phyloP scores from a whole-genome alignment of 2,888 invertebrate species.

The Villa cingulata region DNA sequence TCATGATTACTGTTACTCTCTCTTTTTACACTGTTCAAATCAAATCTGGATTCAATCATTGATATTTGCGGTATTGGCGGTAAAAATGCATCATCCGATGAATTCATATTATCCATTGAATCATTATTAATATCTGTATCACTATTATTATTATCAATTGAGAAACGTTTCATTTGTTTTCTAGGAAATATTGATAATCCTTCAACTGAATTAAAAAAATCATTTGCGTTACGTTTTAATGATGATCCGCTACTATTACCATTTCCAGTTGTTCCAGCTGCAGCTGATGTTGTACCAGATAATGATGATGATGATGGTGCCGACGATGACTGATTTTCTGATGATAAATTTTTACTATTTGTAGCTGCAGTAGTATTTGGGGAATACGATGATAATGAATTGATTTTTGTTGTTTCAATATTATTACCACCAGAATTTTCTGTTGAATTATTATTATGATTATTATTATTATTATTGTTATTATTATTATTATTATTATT shows the following conservation, averaged over 20 bases:
- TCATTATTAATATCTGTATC: slow-evolving; percentile 22
- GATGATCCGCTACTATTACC: slow-evolving; percentile 4
- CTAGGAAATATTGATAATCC: slow-evolving; percentile 31
- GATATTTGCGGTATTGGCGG: slow-evolving; percentile 34
- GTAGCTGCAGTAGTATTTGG: not conserved
- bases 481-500: slow-evolving; percentile 1
- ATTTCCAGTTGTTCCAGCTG: not conserved
- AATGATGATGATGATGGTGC: not conserved
- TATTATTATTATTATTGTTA: not conserved
- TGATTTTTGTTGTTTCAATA: slow-evolving; percentile 12
- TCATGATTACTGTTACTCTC: slow-evolving; percentile 16
- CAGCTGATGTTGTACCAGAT: not conserved
- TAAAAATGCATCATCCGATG: slow-evolving; percentile 32
- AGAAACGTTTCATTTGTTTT: slow-evolving; percentile 27
- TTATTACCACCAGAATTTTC: slow-evolving; percentile 9
- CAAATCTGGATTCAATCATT: slow-evolving; percentile 32
- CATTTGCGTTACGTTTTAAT: slow-evolving; percentile 5
- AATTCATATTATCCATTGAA: slow-evolving; percentile 29
- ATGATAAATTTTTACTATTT: not conserved
- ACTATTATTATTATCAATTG: slow-evolving; percentile 20
- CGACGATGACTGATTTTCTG: not conserved
- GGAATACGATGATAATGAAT: slow-evolving; percentile 7
- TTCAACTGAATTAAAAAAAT: slow-evolving; percentile 22
- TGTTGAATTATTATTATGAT: not conserved
- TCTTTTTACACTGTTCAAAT: slow-evolving; percentile 30